Evolutionary conservation across 1,140 invertebrate genomes (phyloP).

Genomic region (Euglossa dilemma): DNA sequence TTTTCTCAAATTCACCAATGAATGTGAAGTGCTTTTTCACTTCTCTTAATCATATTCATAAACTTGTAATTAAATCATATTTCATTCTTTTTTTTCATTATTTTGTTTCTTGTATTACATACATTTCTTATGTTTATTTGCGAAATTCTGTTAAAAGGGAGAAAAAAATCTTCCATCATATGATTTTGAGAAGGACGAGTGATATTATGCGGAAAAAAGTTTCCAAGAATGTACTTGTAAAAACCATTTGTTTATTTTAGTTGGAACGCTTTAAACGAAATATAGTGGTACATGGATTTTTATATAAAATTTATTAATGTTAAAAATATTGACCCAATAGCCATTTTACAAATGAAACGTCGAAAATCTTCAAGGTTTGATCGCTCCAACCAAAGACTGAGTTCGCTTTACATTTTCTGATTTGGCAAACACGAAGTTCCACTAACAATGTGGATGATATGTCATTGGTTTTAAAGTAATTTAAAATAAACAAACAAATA

Average conservation of each 20-base stretch:
- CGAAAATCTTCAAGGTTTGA: slow-evolving; percentile 64
- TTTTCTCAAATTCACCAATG: slow-evolving; percentile 64
- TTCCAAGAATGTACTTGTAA: slow-evolving; percentile 66
- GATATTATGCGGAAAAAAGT: slow-evolving; percentile 48
- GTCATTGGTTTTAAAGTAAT: slow-evolving; percentile 2
- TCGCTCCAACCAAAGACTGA: slow-evolving; percentile 74
- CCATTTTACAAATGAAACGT: slow-evolving; percentile 61
- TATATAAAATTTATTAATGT: slow-evolving; percentile 75
- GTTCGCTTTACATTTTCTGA: slow-evolving; percentile 70
- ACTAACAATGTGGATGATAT: slow-evolving; percentile 35
- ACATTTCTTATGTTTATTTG: neutral
- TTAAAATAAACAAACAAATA: neutral
- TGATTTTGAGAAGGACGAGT: slow-evolving; percentile 66
- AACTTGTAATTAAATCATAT: neutral
- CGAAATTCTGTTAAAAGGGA: neutral
- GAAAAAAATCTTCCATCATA: slow-evolving; percentile 35
- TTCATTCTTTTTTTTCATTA: slow-evolving; percentile 1
- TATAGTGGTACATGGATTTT: slow-evolving; percentile 71
- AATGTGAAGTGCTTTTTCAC: slow-evolving; percentile 37
- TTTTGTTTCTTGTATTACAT: neutral
- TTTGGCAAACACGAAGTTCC: slow-evolving; percentile 70
- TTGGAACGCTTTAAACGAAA: slow-evolving; percentile 68
- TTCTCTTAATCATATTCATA: neutral
- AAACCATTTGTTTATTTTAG: slow-evolving; percentile 70
- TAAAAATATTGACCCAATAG: slow-evolving; percentile 65